A percentile compares a stretch with the other conserved stretches of the same genome.
Conservation (phyloP, 2,888 invertebrate genomes). For the Cephus nigrinus region DNA sequence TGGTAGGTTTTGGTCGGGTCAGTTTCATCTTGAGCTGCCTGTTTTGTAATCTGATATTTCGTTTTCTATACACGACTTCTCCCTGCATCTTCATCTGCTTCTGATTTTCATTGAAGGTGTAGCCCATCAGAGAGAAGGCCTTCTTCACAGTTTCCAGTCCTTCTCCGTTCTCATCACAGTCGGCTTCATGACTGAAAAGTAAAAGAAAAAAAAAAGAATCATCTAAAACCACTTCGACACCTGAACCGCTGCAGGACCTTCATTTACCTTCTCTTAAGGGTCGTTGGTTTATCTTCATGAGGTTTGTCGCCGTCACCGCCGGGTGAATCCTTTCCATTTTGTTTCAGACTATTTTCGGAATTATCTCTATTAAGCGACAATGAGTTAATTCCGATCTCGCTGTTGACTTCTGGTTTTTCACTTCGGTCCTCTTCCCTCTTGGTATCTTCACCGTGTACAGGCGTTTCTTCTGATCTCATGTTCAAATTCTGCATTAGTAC, state of each 20-base stretch:
- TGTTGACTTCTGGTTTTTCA: slow-evolving; percentile 16
- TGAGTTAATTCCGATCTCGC: slow-evolving; percentile 10
- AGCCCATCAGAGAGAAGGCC: slow-evolving; percentile 76
- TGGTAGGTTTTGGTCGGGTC: slow-evolving; percentile 65
- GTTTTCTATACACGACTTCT: slow-evolving; percentile 74
- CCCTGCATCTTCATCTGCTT: slow-evolving; percentile 65
- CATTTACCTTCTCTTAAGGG: slow-evolving; percentile 70
- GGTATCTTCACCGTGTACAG: slow-evolving; percentile 22
- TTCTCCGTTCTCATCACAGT: slow-evolving; percentile 67
- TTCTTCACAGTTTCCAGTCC: slow-evolving; percentile 71
- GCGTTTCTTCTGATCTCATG: slow-evolving; percentile 58
- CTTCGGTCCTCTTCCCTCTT: slow-evolving; percentile 15
- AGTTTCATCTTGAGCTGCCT: slow-evolving; percentile 68
- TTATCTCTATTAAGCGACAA: slow-evolving; percentile 16
- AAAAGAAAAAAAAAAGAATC: neutral
- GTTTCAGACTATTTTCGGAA: slow-evolving; percentile 13
- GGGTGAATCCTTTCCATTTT: slow-evolving; percentile 19
- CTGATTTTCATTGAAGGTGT: slow-evolving; percentile 52
- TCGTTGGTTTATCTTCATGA: slow-evolving; percentile 68
- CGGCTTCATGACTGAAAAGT: slow-evolving; percentile 70
- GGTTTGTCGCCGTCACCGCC: slow-evolving; percentile 68
- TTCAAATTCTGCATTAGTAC: slow-evolving; percentile 70
- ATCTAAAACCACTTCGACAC: neutral
- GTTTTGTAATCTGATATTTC: slow-evolving; percentile 71
- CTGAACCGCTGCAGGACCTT: neutral